Base-by-base conservation (phyloP, 2,888 invertebrate genomes). In the Trichopoda pennipes region DNA sequence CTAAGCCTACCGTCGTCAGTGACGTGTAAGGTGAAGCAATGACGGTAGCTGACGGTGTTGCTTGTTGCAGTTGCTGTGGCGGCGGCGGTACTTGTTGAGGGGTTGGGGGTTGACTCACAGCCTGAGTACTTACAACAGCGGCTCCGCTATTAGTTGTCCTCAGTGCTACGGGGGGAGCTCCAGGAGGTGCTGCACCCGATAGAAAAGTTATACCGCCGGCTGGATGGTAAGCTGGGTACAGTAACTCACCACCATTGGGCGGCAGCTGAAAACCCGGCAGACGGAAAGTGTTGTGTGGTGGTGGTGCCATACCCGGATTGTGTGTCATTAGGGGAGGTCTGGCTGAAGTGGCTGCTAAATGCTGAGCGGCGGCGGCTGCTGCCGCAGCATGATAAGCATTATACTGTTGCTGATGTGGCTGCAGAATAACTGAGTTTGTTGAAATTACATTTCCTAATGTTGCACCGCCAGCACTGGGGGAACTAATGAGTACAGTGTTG, bases 171-270 rank as follows among this genome's bases (percentile, higher is more conserved):
- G 78, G 74, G 0, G 87, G 81, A 21, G 85, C 84, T 23, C 84
- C 84, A 10, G 88, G 88, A 12, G 89, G 86, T 68, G 87, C 84
- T 56, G 84, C 84, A 55, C 86, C 84, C 23, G 87, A 85, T 74
- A 89, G 79, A 82, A 87, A 90, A 42, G 89, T 80, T 74, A 90
- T 84, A 35, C 86, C 85, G 42, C 86, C 85, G 55, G 86, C 85
- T 53, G 87, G 84, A 77, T 88, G 89, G 85, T 89, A 90, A 60
- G 86, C 84, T 38, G 94, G 94, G 85, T 93, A 94, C 10, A 93
- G 89, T 81, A 93, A 88, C 78, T 93, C 93, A 79, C 93, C 93
- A 84, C 93, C 93, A 85, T 93, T 93, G 81, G 92, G 92, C 83
- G 92, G 92, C 85, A 90, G 89, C 86, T 89, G 91, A 88, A 90